phyloP scores from a whole-genome alignment of 2,113 vertebrate species.

The Leucosticte australis region DNA sequence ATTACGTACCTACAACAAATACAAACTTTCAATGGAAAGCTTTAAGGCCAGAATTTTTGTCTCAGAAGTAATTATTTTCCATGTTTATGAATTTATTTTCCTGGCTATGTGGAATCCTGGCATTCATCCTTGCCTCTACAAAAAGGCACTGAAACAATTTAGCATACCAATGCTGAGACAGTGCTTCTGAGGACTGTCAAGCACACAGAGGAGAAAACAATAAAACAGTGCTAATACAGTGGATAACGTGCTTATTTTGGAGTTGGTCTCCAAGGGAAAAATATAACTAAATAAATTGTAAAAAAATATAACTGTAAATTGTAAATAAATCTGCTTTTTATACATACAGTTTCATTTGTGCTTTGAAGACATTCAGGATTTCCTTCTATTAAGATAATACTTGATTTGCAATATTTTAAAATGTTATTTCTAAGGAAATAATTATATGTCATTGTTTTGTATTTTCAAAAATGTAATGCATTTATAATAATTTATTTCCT shows the following conservation, averaged over 20 bases:
- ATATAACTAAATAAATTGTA: background rate
- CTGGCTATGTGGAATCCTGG: background rate
- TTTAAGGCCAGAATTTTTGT: background rate
- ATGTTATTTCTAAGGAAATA: background rate
- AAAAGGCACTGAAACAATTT: background rate
- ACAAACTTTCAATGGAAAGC: background rate
- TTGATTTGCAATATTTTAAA: background rate
- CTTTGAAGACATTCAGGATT: background rate
- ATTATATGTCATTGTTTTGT: background rate
- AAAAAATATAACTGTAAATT: background rate
- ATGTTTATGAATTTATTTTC: background rate
- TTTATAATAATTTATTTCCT: background rate
- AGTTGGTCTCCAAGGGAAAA: background rate
- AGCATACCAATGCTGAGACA: background rate
- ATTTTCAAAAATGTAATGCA: background rate
- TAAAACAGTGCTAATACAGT: background rate
- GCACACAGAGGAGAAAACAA: background rate
- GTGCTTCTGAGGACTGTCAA: background rate
- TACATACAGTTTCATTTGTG: background rate
- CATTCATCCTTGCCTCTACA: background rate
- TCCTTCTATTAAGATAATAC: background rate
- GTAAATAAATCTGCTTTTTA: background rate
- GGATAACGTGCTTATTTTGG: fast-evolving
- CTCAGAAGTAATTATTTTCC: background rate
- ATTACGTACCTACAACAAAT: background rate